A percentile compares a stretch with the other conserved stretches of the same genome.
phyloP scores from a whole-genome alignment of 2,888 invertebrate genomes.

The Agrochola lota region DNA sequence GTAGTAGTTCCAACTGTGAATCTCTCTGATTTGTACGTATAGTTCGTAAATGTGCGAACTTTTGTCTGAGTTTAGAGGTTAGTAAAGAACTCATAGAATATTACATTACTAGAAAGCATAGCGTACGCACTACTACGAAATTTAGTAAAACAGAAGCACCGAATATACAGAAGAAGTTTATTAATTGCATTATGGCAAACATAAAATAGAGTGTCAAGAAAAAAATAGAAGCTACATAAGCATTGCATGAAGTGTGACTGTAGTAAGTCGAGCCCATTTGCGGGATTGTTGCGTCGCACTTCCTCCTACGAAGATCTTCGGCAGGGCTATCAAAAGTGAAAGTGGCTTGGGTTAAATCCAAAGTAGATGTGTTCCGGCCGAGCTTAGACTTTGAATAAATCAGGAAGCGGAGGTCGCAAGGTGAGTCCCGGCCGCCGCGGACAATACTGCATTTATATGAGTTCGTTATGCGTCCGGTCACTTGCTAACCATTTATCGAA shows the following conservation, averaged over 20 bases:
- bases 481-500: slow-evolving; percentile 73
- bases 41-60: slow-evolving; percentile 24
- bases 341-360: slow-evolving; percentile 73
- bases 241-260: slow-evolving; percentile 47
- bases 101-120: slow-evolving; percentile 1
- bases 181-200: slow-evolving; percentile 18
- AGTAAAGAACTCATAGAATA: slow-evolving; percentile 26
- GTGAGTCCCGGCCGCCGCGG: slow-evolving; percentile 71
- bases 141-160: slow-evolving; percentile 9
- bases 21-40: slow-evolving; percentile 9
- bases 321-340: slow-evolving; percentile 71
- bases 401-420: slow-evolving; percentile 75
- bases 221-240: slow-evolving; percentile 29
- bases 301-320: slow-evolving; percentile 42
- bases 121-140: neutral
- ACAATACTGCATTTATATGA: slow-evolving; percentile 82
- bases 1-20: slow-evolving; percentile 31
- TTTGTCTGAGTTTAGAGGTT: slow-evolving; percentile 29
- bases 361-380: slow-evolving; percentile 70
- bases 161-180: slow-evolving; percentile 1
- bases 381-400: slow-evolving; percentile 82
- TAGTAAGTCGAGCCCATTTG: slow-evolving; percentile 44
- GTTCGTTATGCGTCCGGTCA: slow-evolving; percentile 75
- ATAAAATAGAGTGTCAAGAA: slow-evolving; percentile 5
- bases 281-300: slow-evolving; percentile 44